Evolutionary conservation across 2,113 vertebrate species (phyloP), one percentile per base, ranked within the genome.

Genomic region (Sapajus apella): DNA sequence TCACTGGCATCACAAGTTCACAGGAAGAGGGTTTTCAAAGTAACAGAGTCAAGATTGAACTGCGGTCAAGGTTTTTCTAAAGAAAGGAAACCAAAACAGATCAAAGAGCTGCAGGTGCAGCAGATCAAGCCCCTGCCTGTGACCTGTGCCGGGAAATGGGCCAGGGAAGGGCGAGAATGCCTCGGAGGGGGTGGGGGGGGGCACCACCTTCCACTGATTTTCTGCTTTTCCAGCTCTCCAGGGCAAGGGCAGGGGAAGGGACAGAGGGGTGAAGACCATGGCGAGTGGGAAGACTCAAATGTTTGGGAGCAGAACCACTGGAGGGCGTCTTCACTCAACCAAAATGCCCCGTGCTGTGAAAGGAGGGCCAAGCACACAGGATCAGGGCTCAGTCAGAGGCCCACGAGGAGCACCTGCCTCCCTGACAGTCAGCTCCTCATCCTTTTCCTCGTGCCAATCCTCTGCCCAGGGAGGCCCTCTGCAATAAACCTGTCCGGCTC

Each of bases 1-100:
- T 91, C 90, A 77, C 83, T 90, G n/a, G 4, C 70, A 43, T 90
- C 76, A 73, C 77, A 92, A 70, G 64, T 81, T 95, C 90, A 92
- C 94, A 96, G 97, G 97, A 97, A 96, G 90, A 90, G 73, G 95
- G 85, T 95, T 97, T 96, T 90, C 37, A 94, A 88, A 87, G 72
- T 76, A 35, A 37, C 94, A 75, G n/a, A 87, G 81, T 85, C 35
- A 61, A 72, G 56, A 55, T 4, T 35, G 50, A 56, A 64, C 90
- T 95, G 94, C 0, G 87, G 97, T 93, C 88, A 83, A 82, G 1
- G 37, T 76, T 92, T 95, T 95, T 94, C 76, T 90, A 87, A 92
- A 92, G 90, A 97, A 93, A 95, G 92, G 87, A 97, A 97, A 93
- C 75, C 92, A 87, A 80, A 96, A 75, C 12, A 3, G 79, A 32